Conservation (phyloP, 2,888 invertebrate genomes). For the Sarcophaga carnaria region DNA sequence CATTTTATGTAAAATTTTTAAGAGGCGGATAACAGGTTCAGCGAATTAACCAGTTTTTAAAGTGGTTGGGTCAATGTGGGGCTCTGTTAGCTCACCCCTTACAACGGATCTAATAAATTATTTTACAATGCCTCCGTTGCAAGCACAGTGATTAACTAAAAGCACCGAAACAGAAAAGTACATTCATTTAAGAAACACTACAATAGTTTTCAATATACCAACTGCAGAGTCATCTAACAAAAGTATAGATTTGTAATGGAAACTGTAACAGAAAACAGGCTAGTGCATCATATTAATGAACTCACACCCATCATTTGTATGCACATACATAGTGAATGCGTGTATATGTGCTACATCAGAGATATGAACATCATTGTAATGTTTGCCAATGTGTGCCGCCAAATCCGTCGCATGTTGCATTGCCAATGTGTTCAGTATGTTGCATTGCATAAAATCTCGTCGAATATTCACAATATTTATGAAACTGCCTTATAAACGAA, state of each 20-base stretch:
- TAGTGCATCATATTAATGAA: not conserved
- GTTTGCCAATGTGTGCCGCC: conserved; percentile 35
- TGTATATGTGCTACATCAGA: not conserved
- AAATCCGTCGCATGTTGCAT: conserved; percentile 43
- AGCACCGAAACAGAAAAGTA: not conserved
- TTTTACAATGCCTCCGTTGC: no score
- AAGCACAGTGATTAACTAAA: not conserved
- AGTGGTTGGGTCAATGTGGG: no score
- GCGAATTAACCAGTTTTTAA: no score
- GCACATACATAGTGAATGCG: no score
- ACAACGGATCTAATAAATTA: no score
- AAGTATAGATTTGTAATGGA: not conserved
- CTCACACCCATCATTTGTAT: not conserved
- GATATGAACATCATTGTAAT: conserved; percentile 1
- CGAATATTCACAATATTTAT: not conserved
- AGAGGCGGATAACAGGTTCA: no score
- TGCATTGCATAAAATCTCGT: not conserved
- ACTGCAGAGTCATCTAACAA: not conserved
- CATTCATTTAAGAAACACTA: not conserved
- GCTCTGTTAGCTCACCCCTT: no score
- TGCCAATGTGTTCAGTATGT: not conserved
- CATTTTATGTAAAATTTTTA: no score
- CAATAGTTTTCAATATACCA: not conserved
- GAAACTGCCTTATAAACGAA: not conserved
- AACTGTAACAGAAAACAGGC: not conserved